phyloP scores from a whole-genome alignment of 2,888 invertebrate genomes.

The Lottia gigantea region DNA sequence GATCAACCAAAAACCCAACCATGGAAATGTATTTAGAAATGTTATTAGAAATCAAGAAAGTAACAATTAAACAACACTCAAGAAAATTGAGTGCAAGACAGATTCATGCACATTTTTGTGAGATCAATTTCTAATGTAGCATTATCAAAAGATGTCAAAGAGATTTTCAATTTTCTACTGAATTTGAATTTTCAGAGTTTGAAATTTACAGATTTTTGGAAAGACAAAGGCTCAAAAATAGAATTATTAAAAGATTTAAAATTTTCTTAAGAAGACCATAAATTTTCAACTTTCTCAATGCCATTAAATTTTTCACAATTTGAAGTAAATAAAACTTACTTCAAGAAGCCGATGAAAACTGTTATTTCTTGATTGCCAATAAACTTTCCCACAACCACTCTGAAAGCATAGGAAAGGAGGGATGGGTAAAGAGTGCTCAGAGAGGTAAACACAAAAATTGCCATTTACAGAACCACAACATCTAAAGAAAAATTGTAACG shows the following conservation, averaged over 20 bases:
- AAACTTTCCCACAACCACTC: constrained; percentile 50
- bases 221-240: too few relatives aligned
- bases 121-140: too few relatives aligned
- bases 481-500: neutral
- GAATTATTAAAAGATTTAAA: too few relatives aligned
- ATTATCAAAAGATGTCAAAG: too few relatives aligned
- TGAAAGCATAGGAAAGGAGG: constrained; percentile 35
- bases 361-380: constrained; percentile 51
- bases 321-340: constrained; percentile 48
- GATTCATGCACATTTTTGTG: too few relatives aligned
- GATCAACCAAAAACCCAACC: neutral
- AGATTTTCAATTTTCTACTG: too few relatives aligned
- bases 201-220: too few relatives aligned
- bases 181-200: too few relatives aligned
- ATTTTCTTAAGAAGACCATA: too few relatives aligned
- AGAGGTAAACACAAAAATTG: neutral
- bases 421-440: neutral
- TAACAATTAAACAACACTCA: neutral
- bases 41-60: neutral
- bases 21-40: neutral
- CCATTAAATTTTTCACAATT: too few relatives aligned
- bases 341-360: constrained; percentile 49
- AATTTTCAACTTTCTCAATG: too few relatives aligned
- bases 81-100: too few relatives aligned
- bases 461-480: neutral